phyloP scores from a whole-genome alignment of 2,113 vertebrate species.

The Ptilonorhynchus violaceus region DNA sequence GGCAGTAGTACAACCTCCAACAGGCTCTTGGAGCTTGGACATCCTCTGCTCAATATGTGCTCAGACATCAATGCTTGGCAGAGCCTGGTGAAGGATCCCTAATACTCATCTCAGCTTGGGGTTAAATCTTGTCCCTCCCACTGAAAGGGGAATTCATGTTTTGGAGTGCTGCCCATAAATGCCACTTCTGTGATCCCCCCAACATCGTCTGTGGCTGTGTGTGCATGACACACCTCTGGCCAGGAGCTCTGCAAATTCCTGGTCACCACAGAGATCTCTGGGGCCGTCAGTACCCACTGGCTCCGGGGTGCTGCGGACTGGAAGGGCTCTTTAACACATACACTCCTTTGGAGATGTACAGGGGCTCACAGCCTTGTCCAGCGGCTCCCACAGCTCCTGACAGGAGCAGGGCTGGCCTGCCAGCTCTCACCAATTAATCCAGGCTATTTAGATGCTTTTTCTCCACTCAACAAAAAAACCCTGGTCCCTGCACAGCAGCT shows the following conservation, averaged over 20 bases:
- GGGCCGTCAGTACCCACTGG: not conserved
- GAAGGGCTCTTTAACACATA: not conserved
- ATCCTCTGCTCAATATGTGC: not conserved
- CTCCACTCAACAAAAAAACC: not conserved
- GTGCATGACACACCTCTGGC: not conserved
- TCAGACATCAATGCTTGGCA: not conserved
- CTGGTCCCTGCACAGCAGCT: not conserved
- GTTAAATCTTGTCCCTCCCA: not conserved
- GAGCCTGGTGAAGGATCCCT: not conserved
- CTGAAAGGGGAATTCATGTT: not conserved
- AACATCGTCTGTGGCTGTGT: not conserved
- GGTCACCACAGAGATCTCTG: not conserved
- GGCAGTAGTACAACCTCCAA: not conserved
- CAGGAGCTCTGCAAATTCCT: not conserved
- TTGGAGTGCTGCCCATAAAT: not conserved
- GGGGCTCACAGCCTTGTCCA: not conserved
- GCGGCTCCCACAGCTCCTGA: not conserved
- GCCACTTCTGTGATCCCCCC: not conserved
- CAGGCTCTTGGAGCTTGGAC: not conserved
- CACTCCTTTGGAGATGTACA: rapidly evolving
- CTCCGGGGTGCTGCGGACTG: not conserved
- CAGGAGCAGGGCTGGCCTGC: not conserved
- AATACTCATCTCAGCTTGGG: not conserved
- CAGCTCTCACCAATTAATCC: not conserved
- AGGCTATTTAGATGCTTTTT: not conserved